phyloP scores from a whole-genome alignment of 2,797 vertebrate species.

The Enteromius argenteus region DNA sequence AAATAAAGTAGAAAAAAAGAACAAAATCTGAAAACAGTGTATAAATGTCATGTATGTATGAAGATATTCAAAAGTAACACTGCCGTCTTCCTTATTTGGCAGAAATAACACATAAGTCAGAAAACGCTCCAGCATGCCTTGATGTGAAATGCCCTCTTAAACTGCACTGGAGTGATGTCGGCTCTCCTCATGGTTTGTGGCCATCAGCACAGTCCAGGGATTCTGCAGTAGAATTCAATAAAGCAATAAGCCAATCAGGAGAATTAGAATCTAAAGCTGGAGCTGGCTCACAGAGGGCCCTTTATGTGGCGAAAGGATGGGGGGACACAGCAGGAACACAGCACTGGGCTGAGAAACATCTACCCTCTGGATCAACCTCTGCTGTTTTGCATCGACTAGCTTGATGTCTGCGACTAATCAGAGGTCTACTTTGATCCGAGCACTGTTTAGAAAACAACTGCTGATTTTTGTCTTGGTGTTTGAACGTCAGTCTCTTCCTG shows the following conservation, averaged over 20 bases:
- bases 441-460: constrained; percentile 18
- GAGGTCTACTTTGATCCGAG: constrained; percentile 6
- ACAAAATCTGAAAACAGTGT: background rate
- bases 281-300: constrained; percentile 73
- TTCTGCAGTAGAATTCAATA: constrained; percentile 69
- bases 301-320: constrained; percentile 65
- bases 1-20: background rate
- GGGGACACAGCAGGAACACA: background rate
- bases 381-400: constrained; percentile 20
- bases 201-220: constrained; percentile 42
- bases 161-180: constrained; percentile 51
- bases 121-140: constrained; percentile 63
- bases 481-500: constrained; percentile 59
- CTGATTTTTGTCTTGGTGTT: constrained; percentile 13
- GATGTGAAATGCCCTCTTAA: constrained; percentile 26
- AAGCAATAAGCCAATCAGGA: constrained; percentile 73
- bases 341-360: background rate
- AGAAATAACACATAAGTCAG: background rate
- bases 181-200: constrained; percentile 58
- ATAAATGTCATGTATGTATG: background rate
- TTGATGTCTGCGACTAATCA: constrained; percentile 34
- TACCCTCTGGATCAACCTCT: background rate
- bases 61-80: constrained; percentile 9
- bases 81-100: background rate
- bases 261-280: constrained; percentile 66